A percentile compares a stretch with the other conserved stretches of the same genome.
Conservation (phyloP, 1,140 invertebrate genomes). For the Whitmania pigra region DNA sequence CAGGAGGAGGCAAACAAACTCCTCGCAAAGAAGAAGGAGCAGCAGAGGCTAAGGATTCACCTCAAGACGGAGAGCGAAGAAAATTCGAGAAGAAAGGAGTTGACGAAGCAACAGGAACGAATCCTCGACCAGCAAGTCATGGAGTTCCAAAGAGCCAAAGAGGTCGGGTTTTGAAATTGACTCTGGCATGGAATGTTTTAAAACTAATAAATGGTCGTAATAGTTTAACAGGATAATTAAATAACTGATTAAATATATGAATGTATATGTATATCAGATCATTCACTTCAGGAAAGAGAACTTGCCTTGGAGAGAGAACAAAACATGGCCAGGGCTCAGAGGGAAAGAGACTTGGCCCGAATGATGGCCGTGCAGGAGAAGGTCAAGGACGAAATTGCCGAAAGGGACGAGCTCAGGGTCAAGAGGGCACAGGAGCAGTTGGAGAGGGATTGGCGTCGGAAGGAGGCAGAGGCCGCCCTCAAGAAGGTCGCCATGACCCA, state of each 20-base stretch:
- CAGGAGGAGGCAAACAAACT: conserved; percentile 35
- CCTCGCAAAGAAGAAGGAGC: conserved; percentile 36
- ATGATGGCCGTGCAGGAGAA: conserved; percentile 40
- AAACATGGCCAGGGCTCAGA: conserved; percentile 39
- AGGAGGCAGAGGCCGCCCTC: conserved; percentile 37
- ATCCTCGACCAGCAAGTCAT: conserved; percentile 39
- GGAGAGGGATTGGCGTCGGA: conserved; percentile 42
- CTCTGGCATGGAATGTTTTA: too few relatives aligned
- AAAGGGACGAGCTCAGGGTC: conserved; percentile 40
- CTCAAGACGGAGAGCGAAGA: conserved; percentile 40
- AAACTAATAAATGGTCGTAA: too few relatives aligned
- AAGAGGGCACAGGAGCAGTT: conserved; percentile 42
- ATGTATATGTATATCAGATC: conserved; percentile 6
- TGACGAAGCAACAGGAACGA: conserved; percentile 37
- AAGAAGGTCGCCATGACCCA: conserved; percentile 39
- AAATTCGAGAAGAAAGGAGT: conserved; percentile 34
- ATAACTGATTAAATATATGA: too few relatives aligned
- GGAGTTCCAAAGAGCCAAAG: conserved; percentile 42
- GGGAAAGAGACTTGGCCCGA: conserved; percentile 41
- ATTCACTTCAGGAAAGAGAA: conserved; percentile 37
- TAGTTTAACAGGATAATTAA: too few relatives aligned
- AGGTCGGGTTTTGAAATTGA: too few relatives aligned
- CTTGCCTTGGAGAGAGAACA: conserved; percentile 40
- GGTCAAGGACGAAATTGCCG: conserved; percentile 40
- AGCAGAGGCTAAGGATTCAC: conserved; percentile 35